phyloP scores from a whole-genome alignment of 2,797 vertebrate species.

The Rhinogobio ventralis region DNA sequence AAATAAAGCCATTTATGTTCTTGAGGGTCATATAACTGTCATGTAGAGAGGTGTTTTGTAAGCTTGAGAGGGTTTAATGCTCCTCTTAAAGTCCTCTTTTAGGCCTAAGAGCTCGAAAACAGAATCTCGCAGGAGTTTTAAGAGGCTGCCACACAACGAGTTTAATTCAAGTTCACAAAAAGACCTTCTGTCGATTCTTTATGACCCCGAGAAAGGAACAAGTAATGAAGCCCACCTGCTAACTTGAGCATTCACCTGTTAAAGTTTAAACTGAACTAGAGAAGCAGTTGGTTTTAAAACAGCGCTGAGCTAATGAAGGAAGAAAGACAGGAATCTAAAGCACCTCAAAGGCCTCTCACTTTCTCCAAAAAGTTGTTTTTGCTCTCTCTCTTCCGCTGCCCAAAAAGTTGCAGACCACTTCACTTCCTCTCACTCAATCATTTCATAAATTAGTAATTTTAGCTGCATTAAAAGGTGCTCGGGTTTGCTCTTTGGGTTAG shows the following conservation, averaged over 20 bases:
- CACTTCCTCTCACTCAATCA: slow-evolving; percentile 10
- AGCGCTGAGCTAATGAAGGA: slow-evolving; percentile 18
- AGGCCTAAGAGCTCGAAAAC: slow-evolving; percentile 59
- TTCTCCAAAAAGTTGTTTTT: slow-evolving; percentile 11
- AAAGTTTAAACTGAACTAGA: slow-evolving; percentile 42
- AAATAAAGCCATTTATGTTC: slow-evolving; percentile 67
- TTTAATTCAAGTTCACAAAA: slow-evolving; percentile 49
- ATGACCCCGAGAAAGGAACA: slow-evolving; percentile 25
- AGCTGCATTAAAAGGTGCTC: slow-evolving; percentile 44
- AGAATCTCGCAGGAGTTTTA: slow-evolving; percentile 58
- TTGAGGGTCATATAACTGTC: slow-evolving; percentile 59
- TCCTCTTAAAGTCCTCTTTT: slow-evolving; percentile 62
- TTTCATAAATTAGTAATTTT: slow-evolving; percentile 36
- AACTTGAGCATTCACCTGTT: slow-evolving; percentile 54
- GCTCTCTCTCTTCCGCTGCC: background rate
- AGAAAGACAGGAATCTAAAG: slow-evolving; percentile 32
- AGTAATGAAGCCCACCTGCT: slow-evolving; percentile 54
- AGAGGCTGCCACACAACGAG: slow-evolving; percentile 59
- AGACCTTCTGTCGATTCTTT: slow-evolving; percentile 44
- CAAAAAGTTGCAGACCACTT: slow-evolving; percentile 21
- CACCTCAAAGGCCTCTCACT: slow-evolving; percentile 38
- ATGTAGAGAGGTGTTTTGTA: slow-evolving; percentile 60
- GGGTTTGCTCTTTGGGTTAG: slow-evolving; percentile 49
- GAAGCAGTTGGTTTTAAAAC: slow-evolving; percentile 23
- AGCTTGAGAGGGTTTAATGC: slow-evolving; percentile 40